Base-by-base conservation (phyloP, 1,140 invertebrate genomes). In the Arctopsyche grandis region DNA sequence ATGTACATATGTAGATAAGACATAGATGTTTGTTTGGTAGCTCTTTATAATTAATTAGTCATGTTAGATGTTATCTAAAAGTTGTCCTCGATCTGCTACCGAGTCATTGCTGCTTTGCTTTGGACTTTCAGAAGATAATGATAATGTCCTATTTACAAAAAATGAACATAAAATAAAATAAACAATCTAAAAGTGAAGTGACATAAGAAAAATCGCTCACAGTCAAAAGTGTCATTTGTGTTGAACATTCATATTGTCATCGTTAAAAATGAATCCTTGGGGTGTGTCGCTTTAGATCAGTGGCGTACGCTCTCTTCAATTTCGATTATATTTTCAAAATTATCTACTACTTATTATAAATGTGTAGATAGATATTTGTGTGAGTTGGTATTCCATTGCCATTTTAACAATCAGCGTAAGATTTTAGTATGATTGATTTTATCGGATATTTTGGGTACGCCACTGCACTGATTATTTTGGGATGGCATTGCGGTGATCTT, bases 211-310 rank as follows among this genome's bases (percentile, higher is more conserved):
- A 81, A 81, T 78, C 16, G 63, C 78, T 48, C 77, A 38, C 77
- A 44, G 71, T 78, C 48, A 71, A 58, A 74, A 60, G 58, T 79
- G 77, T 79, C 77, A 79, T 46, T 38, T 58, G 9, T 19, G 46
- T 48, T 14, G 78, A 78, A 79, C 79, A 79, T 81, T 81, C 66
- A 76, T 71, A 76, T 75, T 46, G 71, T 79, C 77, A 78, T 81
- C 76, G 78, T 79, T 75, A 71, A 56, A 70, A 52, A 60, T 52
- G 80, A 81, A 79, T 81, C 75, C 66, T 78, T 69, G 79, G 77
- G 52, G 46, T 80, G 75, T 66, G 69, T 26, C 69, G 29, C 69
- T 70, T 12, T 44, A 24, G 5, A 43, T 21, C 80, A 81, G 77
- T 79, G 80, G 58, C 60, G 70, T 60, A 60, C 56, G 1, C 29